phyloP scores from a whole-genome alignment of 2,113 vertebrate genomes.

The Paracanthobrama guichenoti region DNA sequence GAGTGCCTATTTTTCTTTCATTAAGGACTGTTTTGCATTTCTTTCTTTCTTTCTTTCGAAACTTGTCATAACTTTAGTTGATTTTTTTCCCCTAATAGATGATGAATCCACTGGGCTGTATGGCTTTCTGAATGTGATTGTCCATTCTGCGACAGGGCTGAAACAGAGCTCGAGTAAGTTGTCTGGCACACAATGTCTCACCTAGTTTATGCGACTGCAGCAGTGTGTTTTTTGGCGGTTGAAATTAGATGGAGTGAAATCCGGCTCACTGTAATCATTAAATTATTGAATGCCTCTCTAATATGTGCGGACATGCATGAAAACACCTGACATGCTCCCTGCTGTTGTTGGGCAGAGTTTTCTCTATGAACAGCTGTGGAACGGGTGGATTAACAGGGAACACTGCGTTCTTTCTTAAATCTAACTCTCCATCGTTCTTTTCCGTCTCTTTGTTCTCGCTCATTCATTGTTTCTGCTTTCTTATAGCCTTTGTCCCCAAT shows the following conservation, averaged over 20 bases:
- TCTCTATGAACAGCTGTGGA: constrained; percentile 11
- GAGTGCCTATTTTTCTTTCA: constrained; percentile 18
- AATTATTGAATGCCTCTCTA: constrained; percentile 34
- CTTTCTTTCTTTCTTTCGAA: not conserved
- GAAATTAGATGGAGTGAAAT: constrained; percentile 29
- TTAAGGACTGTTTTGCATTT: constrained; percentile 3
- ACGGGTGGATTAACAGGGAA: constrained; percentile 22
- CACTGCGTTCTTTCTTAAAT: constrained; percentile 19
- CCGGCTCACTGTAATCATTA: constrained; percentile 31
- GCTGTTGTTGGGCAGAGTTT: constrained; percentile 37
- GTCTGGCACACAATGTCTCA: constrained; percentile 7
- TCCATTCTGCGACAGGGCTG: constrained; percentile 94
- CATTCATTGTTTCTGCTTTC: not conserved
- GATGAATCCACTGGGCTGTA: constrained; percentile 92
- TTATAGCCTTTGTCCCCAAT: not conserved
- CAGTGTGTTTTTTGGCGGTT: not conserved
- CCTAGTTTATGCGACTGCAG: not conserved
- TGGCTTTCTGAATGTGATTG: constrained; percentile 95
- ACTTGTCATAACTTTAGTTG: constrained; percentile 33
- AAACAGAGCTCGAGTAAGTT: constrained; percentile 96
- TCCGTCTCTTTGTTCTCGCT: constrained; percentile 9
- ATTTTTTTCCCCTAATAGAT: constrained; percentile 77
- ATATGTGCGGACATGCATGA: constrained; percentile 39
- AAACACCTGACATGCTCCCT: constrained; percentile 21
- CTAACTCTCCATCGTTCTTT: constrained; percentile 9